Evolutionary conservation across 2,888 invertebrate species (phyloP), one percentile per base, ranked within the genome.

Genomic region (Nomada hirtipes): DNA sequence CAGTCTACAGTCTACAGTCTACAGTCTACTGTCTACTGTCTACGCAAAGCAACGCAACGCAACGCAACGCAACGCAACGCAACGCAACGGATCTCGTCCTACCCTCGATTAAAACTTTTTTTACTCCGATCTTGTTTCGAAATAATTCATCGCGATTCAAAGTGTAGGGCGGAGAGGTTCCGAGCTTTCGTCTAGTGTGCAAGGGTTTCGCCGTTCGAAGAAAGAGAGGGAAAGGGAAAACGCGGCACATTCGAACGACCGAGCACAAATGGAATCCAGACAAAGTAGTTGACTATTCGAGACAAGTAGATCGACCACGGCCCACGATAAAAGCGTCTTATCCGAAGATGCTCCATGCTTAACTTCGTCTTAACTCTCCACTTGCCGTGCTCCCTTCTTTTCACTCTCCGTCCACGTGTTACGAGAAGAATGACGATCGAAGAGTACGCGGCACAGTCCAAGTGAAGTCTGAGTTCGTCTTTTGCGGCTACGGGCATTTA

Each of bases 241-340:
- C 52, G 63, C 70, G 81, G 67, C 69, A 60, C 65, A 73, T 60
- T 10, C 36, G 18, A 82, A 75, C 53, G 64, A 65, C 44, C 60
- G 57, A 52, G 61, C 63, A 76, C 77, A 86, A 87, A 82, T 69
- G 60, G 59, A 88, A 79, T 82, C 64, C 57, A 72, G 82, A 53
- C 59, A 61, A 87, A 78, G 13, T 87, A 81, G 83, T 87, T 88
- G 82, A 81, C 74, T 82, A 88, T 85, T 87, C 87, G 82, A 82
- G 76, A 60, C 60, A 42, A 86, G 20, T 20, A 20, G 20, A n/a
- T n/a, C n/a, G n/a, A n/a, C n/a, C n/a, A n/a, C n/a, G n/a, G n/a
- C n/a, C n/a, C 79, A 79, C 79, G 77, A 79, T 81, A 79, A 82
- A 79, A 86, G 77, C 81, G 82, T 82, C 89, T 89, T 89, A 87